A percentile compares a stretch with the other conserved stretches of the same genome.
Conservation (phyloP, 2,888 invertebrate genomes). For the Zonitis immaculata region DNA sequence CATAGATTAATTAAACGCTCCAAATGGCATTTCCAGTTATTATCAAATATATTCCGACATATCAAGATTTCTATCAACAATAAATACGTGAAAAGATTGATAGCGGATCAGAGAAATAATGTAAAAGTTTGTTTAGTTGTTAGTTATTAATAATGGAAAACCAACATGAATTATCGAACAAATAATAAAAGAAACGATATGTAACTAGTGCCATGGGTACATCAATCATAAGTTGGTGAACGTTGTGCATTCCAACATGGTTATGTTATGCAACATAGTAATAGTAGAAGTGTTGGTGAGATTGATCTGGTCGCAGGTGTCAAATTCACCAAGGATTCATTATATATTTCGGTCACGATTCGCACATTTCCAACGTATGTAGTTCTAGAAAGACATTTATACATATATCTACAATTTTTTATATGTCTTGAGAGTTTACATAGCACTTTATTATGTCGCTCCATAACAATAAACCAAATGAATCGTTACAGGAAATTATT, state of each 20-base stretch:
- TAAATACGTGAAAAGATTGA: neutral
- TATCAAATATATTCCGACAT: no score
- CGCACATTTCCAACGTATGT: constrained; percentile 40
- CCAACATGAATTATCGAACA: constrained; percentile 20
- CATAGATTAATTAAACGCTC: no score
- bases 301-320: constrained; percentile 43
- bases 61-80: constrained; percentile 1
- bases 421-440: constrained; percentile 19
- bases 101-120: neutral
- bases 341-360: constrained; percentile 38
- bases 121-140: constrained; percentile 6
- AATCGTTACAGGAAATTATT: constrained; percentile 1
- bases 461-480: constrained; percentile 22
- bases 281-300: constrained; percentile 17
- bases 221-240: constrained; percentile 19
- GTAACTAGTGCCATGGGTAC: constrained; percentile 18
- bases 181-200: constrained; percentile 24
- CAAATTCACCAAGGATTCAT: constrained; percentile 37
- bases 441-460: constrained; percentile 19
- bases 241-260: constrained; percentile 15
- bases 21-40: no score
- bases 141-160: constrained; percentile 23
- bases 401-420: constrained; percentile 23
- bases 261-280: constrained; percentile 15
- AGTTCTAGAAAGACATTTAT: constrained; percentile 33